Conservation (phyloP, 2,888 invertebrate species). For the Macrophya alboannulata region DNA sequence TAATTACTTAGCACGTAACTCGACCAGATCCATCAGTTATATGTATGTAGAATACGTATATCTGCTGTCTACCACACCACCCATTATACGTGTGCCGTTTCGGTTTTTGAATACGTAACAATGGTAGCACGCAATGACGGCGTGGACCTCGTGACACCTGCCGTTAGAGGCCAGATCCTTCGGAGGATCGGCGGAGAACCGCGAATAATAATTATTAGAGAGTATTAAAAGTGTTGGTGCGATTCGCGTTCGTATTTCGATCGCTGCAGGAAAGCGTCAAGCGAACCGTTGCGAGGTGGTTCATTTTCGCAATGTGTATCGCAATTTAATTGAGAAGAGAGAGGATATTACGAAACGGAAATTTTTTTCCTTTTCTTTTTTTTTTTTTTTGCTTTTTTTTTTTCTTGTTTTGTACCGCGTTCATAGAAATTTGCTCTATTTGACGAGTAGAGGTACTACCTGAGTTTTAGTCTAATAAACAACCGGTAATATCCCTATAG, state of each 20-base stretch:
- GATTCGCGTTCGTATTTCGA: not conserved
- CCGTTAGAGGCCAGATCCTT: slow-evolving; percentile 31
- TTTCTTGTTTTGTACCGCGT: not conserved
- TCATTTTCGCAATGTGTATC: not conserved
- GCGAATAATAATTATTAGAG: not conserved
- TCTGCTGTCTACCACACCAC: slow-evolving; percentile 8
- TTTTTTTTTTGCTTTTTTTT: too few relatives aligned
- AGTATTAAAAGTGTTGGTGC: not conserved
- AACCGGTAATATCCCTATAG: not conserved
- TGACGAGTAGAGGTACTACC: not conserved
- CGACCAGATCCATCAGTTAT: not conserved
- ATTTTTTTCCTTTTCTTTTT: too few relatives aligned
- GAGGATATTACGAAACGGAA: not conserved
- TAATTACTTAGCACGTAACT: slow-evolving; percentile 33
- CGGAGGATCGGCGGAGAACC: not conserved
- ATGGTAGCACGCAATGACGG: slow-evolving; percentile 23
- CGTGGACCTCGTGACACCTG: slow-evolving; percentile 45
- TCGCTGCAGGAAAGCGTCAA: not conserved
- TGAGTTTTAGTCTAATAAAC: not conserved
- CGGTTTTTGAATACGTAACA: slow-evolving; percentile 9
- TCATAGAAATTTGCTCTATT: not conserved
- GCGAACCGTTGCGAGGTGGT: slow-evolving; percentile 14
- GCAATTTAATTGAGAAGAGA: not conserved
- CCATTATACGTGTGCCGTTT: not conserved
- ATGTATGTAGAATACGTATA: not conserved